A percentile compares a stretch with the other conserved stretches of the same genome.
Conservation (phyloP, 2,888 invertebrate species). For the Orchesella flavescens region DNA sequence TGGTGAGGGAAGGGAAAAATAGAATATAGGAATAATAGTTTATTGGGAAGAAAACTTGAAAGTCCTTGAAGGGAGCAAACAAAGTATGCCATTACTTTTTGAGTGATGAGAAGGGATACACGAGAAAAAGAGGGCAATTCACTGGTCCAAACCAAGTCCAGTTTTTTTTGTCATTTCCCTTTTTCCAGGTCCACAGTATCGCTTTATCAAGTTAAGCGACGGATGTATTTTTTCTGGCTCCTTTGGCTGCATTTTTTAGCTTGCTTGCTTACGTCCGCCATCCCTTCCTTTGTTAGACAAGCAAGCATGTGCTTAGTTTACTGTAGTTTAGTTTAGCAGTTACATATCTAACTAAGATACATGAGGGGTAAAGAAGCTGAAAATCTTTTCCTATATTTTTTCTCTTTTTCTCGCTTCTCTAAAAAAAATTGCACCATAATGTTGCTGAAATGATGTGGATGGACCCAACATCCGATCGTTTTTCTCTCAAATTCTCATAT, state of each 20-base stretch:
- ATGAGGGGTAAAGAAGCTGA: constrained; percentile 23
- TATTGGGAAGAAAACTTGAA: constrained; percentile 9
- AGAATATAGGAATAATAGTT: background rate
- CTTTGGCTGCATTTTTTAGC: background rate
- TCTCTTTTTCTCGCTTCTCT: background rate
- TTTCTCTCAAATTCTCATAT: constrained; percentile 45
- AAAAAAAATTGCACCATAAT: constrained; percentile 68
- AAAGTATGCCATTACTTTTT: constrained; percentile 36
- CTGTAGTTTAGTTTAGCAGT: background rate
- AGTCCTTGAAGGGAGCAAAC: constrained; percentile 23
- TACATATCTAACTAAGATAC: background rate
- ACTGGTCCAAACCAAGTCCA: constrained; percentile 20
- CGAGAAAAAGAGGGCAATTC: constrained; percentile 62
- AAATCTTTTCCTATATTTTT: constrained; percentile 17
- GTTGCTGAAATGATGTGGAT: constrained; percentile 49
- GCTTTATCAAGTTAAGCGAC: constrained; percentile 13
- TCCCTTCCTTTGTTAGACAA: background rate
- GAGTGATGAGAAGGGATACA: constrained; percentile 63
- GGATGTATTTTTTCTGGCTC: background rate
- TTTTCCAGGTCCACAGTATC: constrained; percentile 18
- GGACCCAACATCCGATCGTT: constrained; percentile 67
- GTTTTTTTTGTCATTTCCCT: background rate
- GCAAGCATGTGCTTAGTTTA: background rate
- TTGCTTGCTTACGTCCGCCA: background rate
- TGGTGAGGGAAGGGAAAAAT: background rate